Percentiles rank a stretch among this genome's conserved stretches.
phyloP scores from a whole-genome alignment of 1,140 invertebrate genomes.

The Temnothorax longispinosus region DNA sequence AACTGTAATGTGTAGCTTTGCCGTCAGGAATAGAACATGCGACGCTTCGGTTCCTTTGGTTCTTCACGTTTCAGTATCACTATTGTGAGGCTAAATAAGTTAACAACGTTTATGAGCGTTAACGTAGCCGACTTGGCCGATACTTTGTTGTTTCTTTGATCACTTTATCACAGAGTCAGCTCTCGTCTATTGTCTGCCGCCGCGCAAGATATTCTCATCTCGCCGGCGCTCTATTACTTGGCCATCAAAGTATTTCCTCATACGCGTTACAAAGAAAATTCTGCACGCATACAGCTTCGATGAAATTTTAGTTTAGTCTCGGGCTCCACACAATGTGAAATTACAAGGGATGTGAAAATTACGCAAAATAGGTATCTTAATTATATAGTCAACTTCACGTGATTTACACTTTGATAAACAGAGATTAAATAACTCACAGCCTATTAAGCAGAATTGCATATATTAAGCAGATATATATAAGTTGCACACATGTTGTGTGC shows the following conservation, averaged over 20 bases:
- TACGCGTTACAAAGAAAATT: constrained; percentile 69
- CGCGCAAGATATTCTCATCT: constrained; percentile 62
- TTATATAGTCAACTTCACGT: background rate
- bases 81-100: constrained; percentile 12
- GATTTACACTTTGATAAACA: constrained; percentile 22
- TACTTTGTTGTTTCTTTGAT: constrained; percentile 60
- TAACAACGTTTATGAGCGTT: constrained; percentile 15
- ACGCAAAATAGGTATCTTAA: constrained; percentile 15
- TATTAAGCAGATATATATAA: background rate
- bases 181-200: constrained; percentile 29
- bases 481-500: background rate
- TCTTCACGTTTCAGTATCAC: background rate
- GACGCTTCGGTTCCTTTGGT: background rate
- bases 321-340: constrained; percentile 53
- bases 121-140: background rate
- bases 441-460: background rate
- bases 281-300: constrained; percentile 50
- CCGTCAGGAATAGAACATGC: background rate
- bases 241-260: constrained; percentile 43
- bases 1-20: background rate
- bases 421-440: background rate
- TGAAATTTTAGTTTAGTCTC: constrained; percentile 64
- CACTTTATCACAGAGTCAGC: constrained; percentile 57
- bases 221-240: constrained; percentile 53
- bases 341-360: constrained; percentile 60